Conservation (phyloP, 2,888 invertebrate species). For the Tetragonula carbonaria region DNA sequence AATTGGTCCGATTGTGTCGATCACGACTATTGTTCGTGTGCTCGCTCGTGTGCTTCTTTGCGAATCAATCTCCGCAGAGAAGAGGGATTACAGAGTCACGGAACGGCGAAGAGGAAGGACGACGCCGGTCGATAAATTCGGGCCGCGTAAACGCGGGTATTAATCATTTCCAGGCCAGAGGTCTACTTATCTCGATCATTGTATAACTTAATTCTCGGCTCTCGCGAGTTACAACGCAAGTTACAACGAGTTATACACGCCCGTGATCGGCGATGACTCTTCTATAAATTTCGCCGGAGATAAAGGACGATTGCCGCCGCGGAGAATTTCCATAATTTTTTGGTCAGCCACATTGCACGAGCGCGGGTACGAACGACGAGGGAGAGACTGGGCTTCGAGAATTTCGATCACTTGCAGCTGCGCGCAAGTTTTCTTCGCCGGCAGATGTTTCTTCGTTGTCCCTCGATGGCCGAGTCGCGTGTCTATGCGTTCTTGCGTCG, state of each 20-base stretch:
- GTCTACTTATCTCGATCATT: slow-evolving; percentile 62
- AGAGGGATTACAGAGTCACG: slow-evolving; percentile 57
- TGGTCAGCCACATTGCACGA: not conserved
- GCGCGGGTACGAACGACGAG: not conserved
- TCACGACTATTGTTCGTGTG: slow-evolving; percentile 36
- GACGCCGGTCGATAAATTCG: slow-evolving; percentile 69
- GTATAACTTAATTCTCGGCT: slow-evolving; percentile 64
- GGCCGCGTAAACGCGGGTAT: slow-evolving; percentile 58
- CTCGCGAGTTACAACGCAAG: slow-evolving; percentile 18
- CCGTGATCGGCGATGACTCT: slow-evolving; percentile 12
- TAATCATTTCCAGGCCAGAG: slow-evolving; percentile 57
- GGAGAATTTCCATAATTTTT: slow-evolving; percentile 23
- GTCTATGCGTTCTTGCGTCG: slow-evolving; percentile 14
- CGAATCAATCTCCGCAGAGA: slow-evolving; percentile 43
- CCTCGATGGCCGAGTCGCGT: slow-evolving; percentile 13
- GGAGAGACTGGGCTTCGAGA: not conserved
- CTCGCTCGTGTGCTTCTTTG: slow-evolving; percentile 14
- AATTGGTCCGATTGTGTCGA: slow-evolving; percentile 39
- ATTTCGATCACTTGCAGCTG: slow-evolving; percentile 75
- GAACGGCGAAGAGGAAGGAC: slow-evolving; percentile 42
- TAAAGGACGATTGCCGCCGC: too few relatives aligned
- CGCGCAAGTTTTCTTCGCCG: slow-evolving; percentile 72
- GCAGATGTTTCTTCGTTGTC: slow-evolving; percentile 76
- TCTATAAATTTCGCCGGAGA: slow-evolving; percentile 6
- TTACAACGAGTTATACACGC: not conserved